These are phyloP conservation scores for Muscina levida DNA, from an alignment of 2,888 invertebrate species.

Conservation along the genomic window DNA sequence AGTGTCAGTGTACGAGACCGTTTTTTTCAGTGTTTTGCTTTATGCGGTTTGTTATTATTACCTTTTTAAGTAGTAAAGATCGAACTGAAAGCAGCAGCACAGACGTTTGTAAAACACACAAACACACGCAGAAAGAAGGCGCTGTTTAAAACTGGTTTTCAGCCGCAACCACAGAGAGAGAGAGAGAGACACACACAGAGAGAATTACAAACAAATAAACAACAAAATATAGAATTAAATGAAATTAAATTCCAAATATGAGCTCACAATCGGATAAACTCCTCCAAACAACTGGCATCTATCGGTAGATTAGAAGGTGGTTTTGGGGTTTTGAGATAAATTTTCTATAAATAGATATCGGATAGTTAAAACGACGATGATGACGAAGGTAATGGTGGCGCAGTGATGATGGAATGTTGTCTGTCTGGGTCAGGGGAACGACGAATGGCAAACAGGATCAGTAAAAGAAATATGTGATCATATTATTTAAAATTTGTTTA, in stretches of 20 bases:
- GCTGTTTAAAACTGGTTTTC: conserved; percentile 13
- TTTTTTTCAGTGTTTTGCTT: conserved; percentile 5
- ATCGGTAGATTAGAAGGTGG: conserved; percentile 2
- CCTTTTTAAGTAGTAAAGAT: conserved; percentile 21
- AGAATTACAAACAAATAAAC: conserved; percentile 37
- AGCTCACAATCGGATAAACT: conserved; percentile 8
- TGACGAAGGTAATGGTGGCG: too few relatives aligned
- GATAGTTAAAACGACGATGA: not conserved
- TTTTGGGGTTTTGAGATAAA: conserved; percentile 2
- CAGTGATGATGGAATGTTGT: not conserved
- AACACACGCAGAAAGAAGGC: not conserved
- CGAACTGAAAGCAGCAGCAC: not conserved
- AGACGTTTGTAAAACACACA: not conserved
- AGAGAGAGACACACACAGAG: not conserved
- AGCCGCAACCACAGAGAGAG: not conserved
- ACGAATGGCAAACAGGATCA: not conserved
- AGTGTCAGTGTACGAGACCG: conserved; percentile 24
- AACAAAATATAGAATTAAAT: conserved; percentile 6
- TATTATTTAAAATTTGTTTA: too few relatives aligned
- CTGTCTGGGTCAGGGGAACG: not conserved
- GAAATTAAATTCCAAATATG: not conserved
- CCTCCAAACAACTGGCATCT: conserved; percentile 39
- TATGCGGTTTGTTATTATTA: conserved; percentile 36
- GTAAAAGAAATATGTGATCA: too few relatives aligned
- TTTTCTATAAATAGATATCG: conserved; percentile 21